phyloP scores from a whole-genome alignment of 2,797 vertebrate species.

The Sciurus vulgaris region DNA sequence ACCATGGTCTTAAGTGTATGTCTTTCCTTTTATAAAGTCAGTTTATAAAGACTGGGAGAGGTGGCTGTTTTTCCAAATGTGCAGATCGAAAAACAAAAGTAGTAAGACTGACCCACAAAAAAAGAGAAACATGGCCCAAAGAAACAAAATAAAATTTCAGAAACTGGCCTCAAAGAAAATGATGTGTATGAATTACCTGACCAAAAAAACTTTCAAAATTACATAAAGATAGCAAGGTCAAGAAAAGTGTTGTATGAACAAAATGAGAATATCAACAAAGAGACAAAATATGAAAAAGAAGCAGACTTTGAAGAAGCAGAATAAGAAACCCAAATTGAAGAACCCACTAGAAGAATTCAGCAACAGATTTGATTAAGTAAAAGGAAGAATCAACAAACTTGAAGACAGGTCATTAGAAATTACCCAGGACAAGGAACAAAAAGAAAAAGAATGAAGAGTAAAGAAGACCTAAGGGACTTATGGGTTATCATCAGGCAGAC shows the following conservation, averaged over 20 bases:
- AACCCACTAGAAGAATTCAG: not conserved
- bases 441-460: not conserved
- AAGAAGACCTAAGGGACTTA: not conserved
- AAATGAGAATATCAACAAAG: constrained; percentile 5
- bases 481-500: no score
- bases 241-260: not conserved
- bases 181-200: not conserved
- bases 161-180: not conserved
- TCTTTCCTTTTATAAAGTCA: not conserved
- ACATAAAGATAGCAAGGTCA: not conserved
- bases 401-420: not conserved
- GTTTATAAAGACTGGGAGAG: not conserved
- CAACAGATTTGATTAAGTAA: not conserved
- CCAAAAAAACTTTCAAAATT: not conserved
- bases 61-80: not conserved
- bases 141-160: not conserved
- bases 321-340: not conserved
- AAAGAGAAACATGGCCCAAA: not conserved
- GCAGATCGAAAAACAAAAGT: not conserved
- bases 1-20: not conserved
- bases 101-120: not conserved
- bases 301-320: not conserved
- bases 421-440: not conserved
- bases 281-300: not conserved
- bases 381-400: not conserved